Evolutionary conservation across 1,140 invertebrate species (phyloP).

Genomic region (Leptopilina clavipes): DNA sequence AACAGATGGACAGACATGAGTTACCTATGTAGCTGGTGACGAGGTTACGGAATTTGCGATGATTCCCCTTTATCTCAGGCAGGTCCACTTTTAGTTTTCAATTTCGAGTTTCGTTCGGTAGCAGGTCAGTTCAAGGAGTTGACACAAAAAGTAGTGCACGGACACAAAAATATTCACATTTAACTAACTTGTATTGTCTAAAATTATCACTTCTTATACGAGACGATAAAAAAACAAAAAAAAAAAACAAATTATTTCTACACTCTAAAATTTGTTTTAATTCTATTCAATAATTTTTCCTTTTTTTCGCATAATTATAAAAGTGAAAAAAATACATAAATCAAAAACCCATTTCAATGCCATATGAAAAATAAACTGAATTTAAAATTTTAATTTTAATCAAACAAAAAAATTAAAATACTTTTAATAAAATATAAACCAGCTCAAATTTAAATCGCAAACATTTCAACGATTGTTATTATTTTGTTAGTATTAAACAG

Average conservation of each 20-base stretch:
- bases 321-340: too few relatives aligned
- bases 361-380: too few relatives aligned
- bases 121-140: conserved; percentile 71
- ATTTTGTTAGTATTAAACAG: not conserved
- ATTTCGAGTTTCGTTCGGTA: conserved; percentile 68
- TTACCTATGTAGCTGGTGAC: conserved; percentile 98
- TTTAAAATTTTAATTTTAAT: too few relatives aligned
- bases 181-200: conserved; percentile 66
- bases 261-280: too few relatives aligned
- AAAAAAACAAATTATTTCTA: not conserved
- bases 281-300: too few relatives aligned
- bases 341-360: too few relatives aligned
- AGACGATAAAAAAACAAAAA: not conserved
- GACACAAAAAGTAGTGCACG: conserved; percentile 74
- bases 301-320: too few relatives aligned
- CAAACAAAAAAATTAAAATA: not conserved
- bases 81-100: conserved; percentile 87
- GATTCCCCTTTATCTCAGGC: conserved; percentile 96
- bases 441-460: conserved; percentile 7
- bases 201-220: conserved; percentile 45
- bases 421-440: not conserved
- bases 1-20: conserved; percentile 63
- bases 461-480: not conserved
- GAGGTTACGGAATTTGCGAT: conserved; percentile 98
- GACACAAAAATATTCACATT: conserved; percentile 75